These are phyloP conservation scores for Mythimna impura DNA, from an alignment of 2,888 invertebrate genomes.

Conservation along the genomic window DNA sequence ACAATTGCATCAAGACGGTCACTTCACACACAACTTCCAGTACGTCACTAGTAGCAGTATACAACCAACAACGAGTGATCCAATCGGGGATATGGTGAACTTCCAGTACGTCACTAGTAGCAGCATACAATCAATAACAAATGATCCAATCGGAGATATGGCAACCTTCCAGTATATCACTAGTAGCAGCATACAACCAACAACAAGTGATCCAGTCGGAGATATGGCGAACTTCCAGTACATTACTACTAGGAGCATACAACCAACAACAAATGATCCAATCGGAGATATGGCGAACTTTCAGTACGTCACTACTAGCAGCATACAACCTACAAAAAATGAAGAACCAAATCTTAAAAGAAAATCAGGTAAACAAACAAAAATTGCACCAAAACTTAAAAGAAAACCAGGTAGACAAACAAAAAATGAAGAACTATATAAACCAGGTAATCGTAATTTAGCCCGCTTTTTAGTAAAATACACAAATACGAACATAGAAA, in stretches of 20 bases:
- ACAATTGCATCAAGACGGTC: background rate
- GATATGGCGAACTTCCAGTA: background rate
- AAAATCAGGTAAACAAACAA: background rate
- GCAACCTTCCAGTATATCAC: background rate
- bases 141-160: background rate
- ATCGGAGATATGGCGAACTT: background rate
- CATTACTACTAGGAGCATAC: background rate
- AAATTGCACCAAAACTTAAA: background rate
- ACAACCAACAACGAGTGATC: background rate
- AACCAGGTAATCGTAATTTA: background rate
- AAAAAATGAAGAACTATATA: background rate
- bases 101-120: background rate
- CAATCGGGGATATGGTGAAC: background rate
- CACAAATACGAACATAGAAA: background rate
- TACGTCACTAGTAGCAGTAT: background rate
- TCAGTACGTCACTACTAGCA: background rate
- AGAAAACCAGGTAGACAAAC: no score
- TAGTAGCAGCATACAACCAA: background rate
- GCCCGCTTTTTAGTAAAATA: conserved; percentile 34
- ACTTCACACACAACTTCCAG: no score
- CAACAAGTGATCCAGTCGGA: background rate
- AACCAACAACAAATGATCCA: background rate
- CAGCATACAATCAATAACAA: background rate
- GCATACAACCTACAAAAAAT: background rate
- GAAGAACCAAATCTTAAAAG: no score